Conservation (phyloP, 1,140 invertebrate genomes). For the Tribolium madens region DNA sequence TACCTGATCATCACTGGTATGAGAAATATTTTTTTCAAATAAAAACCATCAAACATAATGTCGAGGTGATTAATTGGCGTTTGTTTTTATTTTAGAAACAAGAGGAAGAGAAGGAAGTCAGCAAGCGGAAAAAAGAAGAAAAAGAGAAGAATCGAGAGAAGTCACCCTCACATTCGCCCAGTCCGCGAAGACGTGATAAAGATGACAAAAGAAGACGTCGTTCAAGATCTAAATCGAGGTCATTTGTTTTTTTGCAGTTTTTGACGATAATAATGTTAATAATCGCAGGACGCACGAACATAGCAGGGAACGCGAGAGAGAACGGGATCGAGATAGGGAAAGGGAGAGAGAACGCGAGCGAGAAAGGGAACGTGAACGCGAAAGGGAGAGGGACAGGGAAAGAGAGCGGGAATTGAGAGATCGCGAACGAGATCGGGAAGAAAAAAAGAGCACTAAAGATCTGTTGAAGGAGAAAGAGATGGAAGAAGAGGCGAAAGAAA, state of each 20-base stretch:
- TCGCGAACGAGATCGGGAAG: conserved; percentile 66
- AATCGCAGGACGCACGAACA: conserved; percentile 48
- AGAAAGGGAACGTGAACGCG: conserved; percentile 66
- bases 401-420: conserved; percentile 65
- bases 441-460: conserved; percentile 72
- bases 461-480: conserved; percentile 84
- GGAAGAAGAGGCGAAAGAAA: conserved; percentile 91
- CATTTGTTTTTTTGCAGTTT: neutral
- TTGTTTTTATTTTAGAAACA: conserved; percentile 73
- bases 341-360: conserved; percentile 65
- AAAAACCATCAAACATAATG: conserved; percentile 19
- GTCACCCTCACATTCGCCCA: conserved; percentile 63
- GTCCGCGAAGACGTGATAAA: conserved; percentile 60
- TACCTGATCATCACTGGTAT: conserved; percentile 51
- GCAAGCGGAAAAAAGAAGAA: conserved; percentile 63
- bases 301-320: conserved; percentile 51
- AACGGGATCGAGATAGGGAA: conserved; percentile 63
- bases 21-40: conserved; percentile 48
- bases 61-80: conserved; percentile 9
- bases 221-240: conserved; percentile 68
- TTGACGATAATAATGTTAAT: neutral
- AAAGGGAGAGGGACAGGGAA: conserved; percentile 66
- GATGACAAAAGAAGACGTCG: conserved; percentile 62
- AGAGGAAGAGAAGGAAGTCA: conserved; percentile 71
- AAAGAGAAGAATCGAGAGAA: conserved; percentile 67